phyloP scores from a whole-genome alignment of 2,888 invertebrate genomes.

The Podabrus alpinus region DNA sequence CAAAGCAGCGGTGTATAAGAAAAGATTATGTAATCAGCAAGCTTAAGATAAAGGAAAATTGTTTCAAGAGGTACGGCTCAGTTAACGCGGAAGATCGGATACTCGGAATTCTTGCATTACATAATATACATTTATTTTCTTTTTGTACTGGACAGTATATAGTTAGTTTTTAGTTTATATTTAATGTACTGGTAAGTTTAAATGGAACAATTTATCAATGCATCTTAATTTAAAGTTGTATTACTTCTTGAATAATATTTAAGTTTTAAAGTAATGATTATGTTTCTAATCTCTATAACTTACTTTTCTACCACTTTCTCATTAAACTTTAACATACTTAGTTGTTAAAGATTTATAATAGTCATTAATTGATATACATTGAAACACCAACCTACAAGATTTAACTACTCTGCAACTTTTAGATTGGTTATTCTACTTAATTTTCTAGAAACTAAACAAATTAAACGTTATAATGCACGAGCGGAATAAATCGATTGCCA shows the following conservation, averaged over 20 bases:
- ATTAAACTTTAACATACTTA: background rate
- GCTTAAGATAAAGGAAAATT: too few species aligned
- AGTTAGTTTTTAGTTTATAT: background rate
- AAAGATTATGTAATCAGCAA: too few species aligned
- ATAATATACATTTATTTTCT: too few species aligned
- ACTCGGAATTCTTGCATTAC: too few species aligned
- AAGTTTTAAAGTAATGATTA: background rate
- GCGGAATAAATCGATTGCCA: background rate
- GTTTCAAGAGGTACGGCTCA: too few species aligned
- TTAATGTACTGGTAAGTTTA: background rate
- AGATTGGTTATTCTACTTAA: background rate
- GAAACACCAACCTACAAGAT: background rate
- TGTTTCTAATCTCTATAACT: background rate
- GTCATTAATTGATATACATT: background rate
- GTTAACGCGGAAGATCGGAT: too few species aligned
- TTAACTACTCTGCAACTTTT: background rate
- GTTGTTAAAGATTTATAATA: background rate
- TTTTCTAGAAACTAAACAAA: background rate
- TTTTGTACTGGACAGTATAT: background rate
- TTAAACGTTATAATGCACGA: slow-evolving; percentile 1
- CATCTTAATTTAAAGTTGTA: background rate
- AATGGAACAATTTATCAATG: background rate
- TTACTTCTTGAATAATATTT: background rate
- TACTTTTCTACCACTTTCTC: background rate
- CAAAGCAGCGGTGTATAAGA: too few species aligned